Conservation (phyloP, 2,797 vertebrate species). For the Parauchenoglanis punctatus region DNA sequence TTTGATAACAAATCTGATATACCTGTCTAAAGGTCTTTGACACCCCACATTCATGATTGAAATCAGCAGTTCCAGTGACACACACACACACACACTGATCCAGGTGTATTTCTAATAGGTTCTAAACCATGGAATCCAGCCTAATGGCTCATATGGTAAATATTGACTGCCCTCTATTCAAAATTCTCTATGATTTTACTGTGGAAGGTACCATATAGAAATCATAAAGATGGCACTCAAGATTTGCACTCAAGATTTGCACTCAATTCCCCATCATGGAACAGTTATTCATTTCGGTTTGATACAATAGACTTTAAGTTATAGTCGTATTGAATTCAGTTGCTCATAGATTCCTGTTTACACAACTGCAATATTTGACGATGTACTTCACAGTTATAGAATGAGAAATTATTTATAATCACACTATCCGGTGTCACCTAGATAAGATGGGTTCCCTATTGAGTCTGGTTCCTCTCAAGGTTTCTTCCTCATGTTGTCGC, state of each 20-base stretch:
- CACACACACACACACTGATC: background rate
- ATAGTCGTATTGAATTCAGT: background rate
- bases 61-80: background rate
- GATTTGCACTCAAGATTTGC: background rate
- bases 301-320: background rate
- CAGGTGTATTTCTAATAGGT: background rate
- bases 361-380: too few relatives aligned
- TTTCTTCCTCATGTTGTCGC: background rate
- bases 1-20: background rate
- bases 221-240: background rate
- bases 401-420: background rate
- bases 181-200: background rate
- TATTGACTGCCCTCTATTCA: background rate
- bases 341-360: background rate
- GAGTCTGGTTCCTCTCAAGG: background rate
- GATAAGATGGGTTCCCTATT: background rate
- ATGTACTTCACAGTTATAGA: background rate
- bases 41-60: background rate
- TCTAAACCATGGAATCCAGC: background rate
- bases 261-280: background rate
- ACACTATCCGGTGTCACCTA: background rate
- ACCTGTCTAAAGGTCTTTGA: background rate
- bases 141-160: background rate
- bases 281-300: background rate
- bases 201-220: too few relatives aligned